Evolutionary conservation across 1,140 invertebrate species (phyloP).

Genomic region (Araneus ventricosus): DNA sequence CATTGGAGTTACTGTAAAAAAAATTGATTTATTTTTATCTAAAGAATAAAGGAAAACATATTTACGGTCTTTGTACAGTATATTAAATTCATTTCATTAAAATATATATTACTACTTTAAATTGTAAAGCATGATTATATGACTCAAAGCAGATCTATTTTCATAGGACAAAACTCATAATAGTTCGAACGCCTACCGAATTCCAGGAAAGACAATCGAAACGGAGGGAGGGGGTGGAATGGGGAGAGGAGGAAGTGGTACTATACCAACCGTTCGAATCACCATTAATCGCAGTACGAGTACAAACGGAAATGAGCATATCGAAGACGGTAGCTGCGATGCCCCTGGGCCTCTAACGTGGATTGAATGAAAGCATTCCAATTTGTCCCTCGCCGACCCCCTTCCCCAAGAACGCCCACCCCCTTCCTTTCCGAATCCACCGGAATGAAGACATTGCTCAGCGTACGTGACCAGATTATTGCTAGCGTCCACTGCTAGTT

Average conservation of each 20-base stretch:
- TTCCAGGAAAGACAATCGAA: background rate
- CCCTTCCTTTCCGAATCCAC: background rate
- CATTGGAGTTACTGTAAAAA: too few species aligned
- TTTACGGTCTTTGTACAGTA: too few species aligned
- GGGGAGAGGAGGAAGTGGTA: background rate
- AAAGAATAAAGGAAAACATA: too few species aligned
- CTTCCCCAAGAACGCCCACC: background rate
- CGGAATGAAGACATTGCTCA: constrained; percentile 23
- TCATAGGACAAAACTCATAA: too few species aligned
- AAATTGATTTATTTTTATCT: too few species aligned
- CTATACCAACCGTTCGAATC: background rate
- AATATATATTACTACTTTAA: too few species aligned
- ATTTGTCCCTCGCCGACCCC: background rate
- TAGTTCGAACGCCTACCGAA: background rate
- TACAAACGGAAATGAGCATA: constrained; percentile 25
- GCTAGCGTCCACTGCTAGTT: constrained; percentile 39
- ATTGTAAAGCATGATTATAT: too few species aligned
- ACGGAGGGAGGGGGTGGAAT: background rate
- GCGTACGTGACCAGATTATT: constrained; percentile 39
- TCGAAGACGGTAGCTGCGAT: background rate
- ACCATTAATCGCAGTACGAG: constrained; percentile 7
- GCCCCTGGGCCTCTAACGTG: constrained; percentile 43
- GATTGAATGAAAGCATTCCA: constrained; percentile 46
- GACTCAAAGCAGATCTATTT: too few species aligned
- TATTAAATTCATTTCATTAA: too few species aligned